Conservation (phyloP, 2,888 invertebrate species). For the Hofmannophila pseudospretella region DNA sequence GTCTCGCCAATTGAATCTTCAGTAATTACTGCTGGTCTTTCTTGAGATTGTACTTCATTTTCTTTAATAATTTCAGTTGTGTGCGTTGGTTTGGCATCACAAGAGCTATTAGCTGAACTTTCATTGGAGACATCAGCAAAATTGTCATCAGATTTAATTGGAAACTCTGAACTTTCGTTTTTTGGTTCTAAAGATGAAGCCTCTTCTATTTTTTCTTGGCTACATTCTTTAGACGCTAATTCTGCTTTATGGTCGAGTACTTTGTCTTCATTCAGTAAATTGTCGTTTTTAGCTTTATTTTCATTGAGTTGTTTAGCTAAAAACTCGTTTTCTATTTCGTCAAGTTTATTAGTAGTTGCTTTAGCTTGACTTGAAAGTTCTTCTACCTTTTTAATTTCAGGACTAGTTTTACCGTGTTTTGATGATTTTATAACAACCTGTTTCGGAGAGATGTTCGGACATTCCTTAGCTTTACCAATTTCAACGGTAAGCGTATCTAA, state of each 20-base stretch:
- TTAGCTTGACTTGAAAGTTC: conserved; percentile 47
- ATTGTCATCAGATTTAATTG: conserved; percentile 57
- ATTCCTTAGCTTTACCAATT: conserved; percentile 63
- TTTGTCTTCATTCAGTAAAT: conserved; percentile 48
- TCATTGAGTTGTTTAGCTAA: conserved; percentile 45
- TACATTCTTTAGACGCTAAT: conserved; percentile 42
- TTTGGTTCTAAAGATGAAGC: conserved; percentile 22
- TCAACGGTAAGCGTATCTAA: conserved; percentile 36
- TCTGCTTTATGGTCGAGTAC: conserved; percentile 24
- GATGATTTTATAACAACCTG: conserved; percentile 58
- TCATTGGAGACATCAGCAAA: conserved; percentile 58
- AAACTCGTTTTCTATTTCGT: conserved; percentile 62
- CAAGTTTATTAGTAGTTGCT: conserved; percentile 47
- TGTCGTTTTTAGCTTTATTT: conserved; percentile 52
- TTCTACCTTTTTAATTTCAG: conserved; percentile 23
- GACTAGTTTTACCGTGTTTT: conserved; percentile 30
- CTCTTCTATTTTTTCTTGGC: conserved; percentile 1
- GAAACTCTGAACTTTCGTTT: conserved; percentile 36
- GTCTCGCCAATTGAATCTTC: conserved; percentile 18
- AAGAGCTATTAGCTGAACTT: conserved; percentile 40
- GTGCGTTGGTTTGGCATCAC: conserved; percentile 22
- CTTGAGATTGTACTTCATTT: not conserved
- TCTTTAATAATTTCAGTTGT: not conserved
- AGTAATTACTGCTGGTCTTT: conserved; percentile 10
- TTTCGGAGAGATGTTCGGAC: conserved; percentile 48